Evolutionary conservation across 2,113 vertebrate genomes (phyloP).

Genomic region (Sceloporus tristichus): DNA sequence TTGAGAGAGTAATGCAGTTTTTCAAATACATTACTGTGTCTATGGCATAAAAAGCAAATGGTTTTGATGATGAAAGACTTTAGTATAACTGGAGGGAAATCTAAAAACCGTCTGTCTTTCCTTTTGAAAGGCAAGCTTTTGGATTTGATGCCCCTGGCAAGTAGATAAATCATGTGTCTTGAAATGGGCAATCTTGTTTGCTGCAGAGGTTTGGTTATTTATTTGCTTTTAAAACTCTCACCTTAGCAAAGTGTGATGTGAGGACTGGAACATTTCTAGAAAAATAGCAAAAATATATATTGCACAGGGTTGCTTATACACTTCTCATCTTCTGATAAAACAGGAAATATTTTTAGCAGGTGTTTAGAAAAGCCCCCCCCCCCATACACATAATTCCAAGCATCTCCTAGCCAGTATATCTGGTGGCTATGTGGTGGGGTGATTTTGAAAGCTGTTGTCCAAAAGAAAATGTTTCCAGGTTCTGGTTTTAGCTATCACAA

Average conservation of each 20-base stretch:
- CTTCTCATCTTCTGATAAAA: neutral
- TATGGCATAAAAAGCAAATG: slow-evolving; percentile 5
- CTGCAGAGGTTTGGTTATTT: slow-evolving; percentile 26
- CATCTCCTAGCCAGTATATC: no score
- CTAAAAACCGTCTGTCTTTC: neutral
- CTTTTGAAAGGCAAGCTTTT: slow-evolving; percentile 17
- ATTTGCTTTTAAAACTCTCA: slow-evolving; percentile 2
- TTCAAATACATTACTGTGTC: neutral
- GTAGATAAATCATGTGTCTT: neutral
- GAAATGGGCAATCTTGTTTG: neutral
- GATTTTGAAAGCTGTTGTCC: neutral
- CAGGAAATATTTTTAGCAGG: neutral
- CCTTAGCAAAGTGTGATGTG: slow-evolving; percentile 11
- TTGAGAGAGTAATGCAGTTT: neutral
- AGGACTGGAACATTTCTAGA: slow-evolving; percentile 13
- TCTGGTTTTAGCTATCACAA: neutral
- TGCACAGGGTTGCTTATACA: neutral
- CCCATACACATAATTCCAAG: no score
- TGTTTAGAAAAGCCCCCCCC: no score
- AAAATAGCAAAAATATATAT: slow-evolving; percentile 6
- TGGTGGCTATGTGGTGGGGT: no score
- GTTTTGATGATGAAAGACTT: slow-evolving; percentile 7
- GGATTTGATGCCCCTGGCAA: neutral
- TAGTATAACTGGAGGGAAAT: neutral
- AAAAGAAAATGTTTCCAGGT: neutral